phyloP scores from a whole-genome alignment of 2,888 invertebrate species.

The Caenorhabditis sinica region DNA sequence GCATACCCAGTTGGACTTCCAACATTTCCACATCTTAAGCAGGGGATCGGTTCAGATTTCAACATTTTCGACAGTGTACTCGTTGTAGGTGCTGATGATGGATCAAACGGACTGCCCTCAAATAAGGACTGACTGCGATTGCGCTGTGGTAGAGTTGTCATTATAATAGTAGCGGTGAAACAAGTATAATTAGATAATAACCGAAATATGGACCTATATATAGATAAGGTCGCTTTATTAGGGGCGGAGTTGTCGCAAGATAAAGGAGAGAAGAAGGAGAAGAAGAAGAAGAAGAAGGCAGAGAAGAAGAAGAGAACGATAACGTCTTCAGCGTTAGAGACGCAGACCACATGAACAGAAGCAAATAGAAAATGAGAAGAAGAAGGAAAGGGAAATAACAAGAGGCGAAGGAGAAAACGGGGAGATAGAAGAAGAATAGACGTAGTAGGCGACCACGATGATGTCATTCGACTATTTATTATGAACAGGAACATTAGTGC shows the following conservation, averaged over 20 bases:
- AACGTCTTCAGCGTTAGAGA: too few relatives aligned
- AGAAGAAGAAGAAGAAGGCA: neutral
- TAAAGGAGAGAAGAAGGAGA: slow-evolving; percentile 23
- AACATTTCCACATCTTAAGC: slow-evolving; percentile 70
- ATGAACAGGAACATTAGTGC: neutral
- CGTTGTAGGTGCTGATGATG: slow-evolving; percentile 19
- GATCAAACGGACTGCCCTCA: slow-evolving; percentile 57
- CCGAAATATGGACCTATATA: neutral
- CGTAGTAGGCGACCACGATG: neutral
- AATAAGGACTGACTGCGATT: slow-evolving; percentile 66
- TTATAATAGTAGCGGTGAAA: slow-evolving; percentile 7
- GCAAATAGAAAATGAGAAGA: neutral
- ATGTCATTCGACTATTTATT: neutral
- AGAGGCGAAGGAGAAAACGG: neutral
- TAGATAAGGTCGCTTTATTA: neutral
- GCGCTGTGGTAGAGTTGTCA: slow-evolving; percentile 40
- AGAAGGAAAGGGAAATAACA: neutral
- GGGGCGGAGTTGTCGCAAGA: neutral
- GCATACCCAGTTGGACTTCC: slow-evolving; percentile 71
- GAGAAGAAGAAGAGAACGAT: slow-evolving; percentile 9
- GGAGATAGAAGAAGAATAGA: slow-evolving; percentile 3
- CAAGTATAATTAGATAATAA: neutral
- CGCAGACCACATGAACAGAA: slow-evolving; percentile 11
- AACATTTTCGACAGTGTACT: slow-evolving; percentile 64
- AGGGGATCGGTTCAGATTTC: slow-evolving; percentile 72